Evolutionary conservation across 2,888 invertebrate genomes (phyloP), one percentile per base, ranked within the genome.

Genomic region (Seira ritae): DNA sequence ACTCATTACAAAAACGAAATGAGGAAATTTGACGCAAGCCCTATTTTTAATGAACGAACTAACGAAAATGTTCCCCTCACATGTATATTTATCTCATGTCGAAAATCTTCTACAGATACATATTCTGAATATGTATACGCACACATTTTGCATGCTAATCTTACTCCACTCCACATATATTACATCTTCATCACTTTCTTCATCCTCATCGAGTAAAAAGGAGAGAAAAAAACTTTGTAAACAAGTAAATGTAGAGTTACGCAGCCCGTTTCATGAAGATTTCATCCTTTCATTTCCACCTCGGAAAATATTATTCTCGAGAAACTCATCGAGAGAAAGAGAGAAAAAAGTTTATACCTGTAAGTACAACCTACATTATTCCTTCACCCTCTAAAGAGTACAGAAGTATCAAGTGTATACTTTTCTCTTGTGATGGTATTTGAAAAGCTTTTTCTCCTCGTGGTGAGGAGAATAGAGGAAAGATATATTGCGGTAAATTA

Each of bases 1-100:
- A 83, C 83, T 83, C 78, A 74, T 83, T 83, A 79, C 83, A 50
- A 8, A 31, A 70, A 55, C 73, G 66, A 78, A 78, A 83, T 83
- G 70, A 74, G 65, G 42, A 75, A 83, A 83, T 83, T 83, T 83
- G 82, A 77, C 60, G 72, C 71, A 42, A 68, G 73, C 67, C 60
- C 60, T 42, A 62, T 80, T 74, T 80, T 78, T 15, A 78, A 78
- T 71, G 70, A 78, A 78, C 70, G 20, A n/a, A 2, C 3, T 12
- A 12, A 50, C 50, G 50, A n/a, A 62, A 62, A 20, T 62, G n/a
- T 62, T 22, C 22, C 2, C 62, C 62, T 62, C n/a, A 62, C 19
- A 20, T 50, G 42, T 42, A 12, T n/a, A 50, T 50, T 50, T 50
- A 8, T 50, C 15, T 50, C 12, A 15, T 15, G 2, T 12, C 50